Percentiles rank a stretch among this genome's conserved stretches.
phyloP scores from a whole-genome alignment of 2,888 invertebrate genomes.

The Frankliniella fusca region DNA sequence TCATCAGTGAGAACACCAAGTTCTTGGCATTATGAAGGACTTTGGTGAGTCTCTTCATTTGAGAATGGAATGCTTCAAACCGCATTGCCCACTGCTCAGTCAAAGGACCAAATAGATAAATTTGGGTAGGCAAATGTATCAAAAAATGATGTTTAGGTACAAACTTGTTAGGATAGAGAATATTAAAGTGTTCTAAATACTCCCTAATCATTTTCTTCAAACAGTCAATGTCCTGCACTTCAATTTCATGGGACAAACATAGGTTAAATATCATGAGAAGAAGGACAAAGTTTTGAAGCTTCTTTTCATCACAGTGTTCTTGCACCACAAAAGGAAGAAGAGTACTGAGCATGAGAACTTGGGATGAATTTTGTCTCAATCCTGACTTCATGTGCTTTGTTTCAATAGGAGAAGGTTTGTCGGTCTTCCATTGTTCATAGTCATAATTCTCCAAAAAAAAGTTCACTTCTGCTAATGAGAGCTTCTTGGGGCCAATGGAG shows the following conservation, averaged over 20 bases:
- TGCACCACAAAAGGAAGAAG: neutral
- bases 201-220: neutral
- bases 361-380: neutral
- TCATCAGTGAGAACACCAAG: neutral
- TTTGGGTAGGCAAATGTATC: neutral
- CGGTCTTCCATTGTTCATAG: neutral
- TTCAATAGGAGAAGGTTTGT: neutral
- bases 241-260: neutral
- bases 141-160: neutral
- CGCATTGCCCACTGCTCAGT: conserved; percentile 4
- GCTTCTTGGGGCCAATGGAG: neutral
- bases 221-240: neutral
- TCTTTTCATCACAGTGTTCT: neutral
- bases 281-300: neutral
- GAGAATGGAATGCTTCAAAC: neutral
- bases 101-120: neutral
- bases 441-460: neutral
- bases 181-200: neutral
- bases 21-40: conserved; percentile 14
- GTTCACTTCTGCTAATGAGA: neutral
- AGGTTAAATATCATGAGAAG: neutral
- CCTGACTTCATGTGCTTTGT: neutral
- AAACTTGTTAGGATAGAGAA: neutral
- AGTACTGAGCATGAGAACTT: neutral
- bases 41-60: neutral